These are phyloP conservation scores for Protosalanx chinensis DNA, from an alignment of 2,797 vertebrate genomes.

Conservation along the genomic window DNA sequence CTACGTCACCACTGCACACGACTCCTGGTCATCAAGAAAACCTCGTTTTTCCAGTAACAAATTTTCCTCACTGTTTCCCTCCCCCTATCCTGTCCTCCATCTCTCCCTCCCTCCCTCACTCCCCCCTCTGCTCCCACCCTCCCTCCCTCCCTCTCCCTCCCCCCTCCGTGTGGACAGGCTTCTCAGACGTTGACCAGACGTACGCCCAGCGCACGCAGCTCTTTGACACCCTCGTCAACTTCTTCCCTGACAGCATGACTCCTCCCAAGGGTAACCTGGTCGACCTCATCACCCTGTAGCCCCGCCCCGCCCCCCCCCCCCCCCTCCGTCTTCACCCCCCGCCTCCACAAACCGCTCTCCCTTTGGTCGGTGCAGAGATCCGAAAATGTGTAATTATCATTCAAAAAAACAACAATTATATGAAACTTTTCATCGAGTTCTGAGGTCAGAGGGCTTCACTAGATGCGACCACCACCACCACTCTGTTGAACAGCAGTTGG, in stretches of 20 bases:
- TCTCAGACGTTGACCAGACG: slow-evolving; percentile 96
- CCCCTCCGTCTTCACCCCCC: neutral
- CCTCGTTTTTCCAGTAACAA: neutral
- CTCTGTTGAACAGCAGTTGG: slow-evolving; percentile 1
- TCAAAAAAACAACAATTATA: no score
- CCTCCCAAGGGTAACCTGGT: slow-evolving; percentile 98
- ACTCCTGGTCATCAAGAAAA: neutral
- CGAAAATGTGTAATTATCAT: no score
- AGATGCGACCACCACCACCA: slow-evolving; percentile 25
- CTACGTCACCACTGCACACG: neutral
- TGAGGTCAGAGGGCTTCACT: slow-evolving; percentile 20
- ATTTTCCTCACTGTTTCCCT: neutral
- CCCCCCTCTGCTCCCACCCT: neutral
- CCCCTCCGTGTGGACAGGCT: slow-evolving; percentile 72
- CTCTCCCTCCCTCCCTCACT: neutral
- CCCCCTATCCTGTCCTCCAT: neutral
- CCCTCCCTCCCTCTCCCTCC: neutral
- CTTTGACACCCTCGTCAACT: slow-evolving; percentile 97
- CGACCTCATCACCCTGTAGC: slow-evolving; percentile 95
- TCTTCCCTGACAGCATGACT: slow-evolving; percentile 99
- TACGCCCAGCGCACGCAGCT: slow-evolving; percentile 97
- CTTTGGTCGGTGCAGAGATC: slow-evolving; percentile 3
- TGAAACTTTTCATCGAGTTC: slow-evolving; percentile 13
- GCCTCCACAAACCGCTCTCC: slow-evolving; percentile 15
- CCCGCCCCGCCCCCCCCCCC: no score